Evolutionary conservation across 2,113 vertebrate genomes (phyloP).

Genomic region (Gobio gobio): DNA sequence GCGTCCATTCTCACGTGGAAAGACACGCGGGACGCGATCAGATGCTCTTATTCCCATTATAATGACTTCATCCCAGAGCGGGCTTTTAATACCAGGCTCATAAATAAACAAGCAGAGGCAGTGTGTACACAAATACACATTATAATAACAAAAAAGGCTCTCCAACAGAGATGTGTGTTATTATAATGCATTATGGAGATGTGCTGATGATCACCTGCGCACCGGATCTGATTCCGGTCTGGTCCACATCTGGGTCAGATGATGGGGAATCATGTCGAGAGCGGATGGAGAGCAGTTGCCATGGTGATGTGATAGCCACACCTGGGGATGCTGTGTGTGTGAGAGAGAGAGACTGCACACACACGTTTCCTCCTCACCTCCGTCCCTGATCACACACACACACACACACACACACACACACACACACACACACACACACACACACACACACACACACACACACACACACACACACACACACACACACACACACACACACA

Average conservation of each 20-base stretch:
- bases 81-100: constrained; percentile 58
- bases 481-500: too few relatives aligned
- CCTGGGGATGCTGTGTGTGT: constrained; percentile 41
- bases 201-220: constrained; percentile 54
- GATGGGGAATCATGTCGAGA: constrained; percentile 17
- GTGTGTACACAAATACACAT: constrained; percentile 44
- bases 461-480: too few relatives aligned
- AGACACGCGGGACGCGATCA: constrained; percentile 48
- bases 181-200: constrained; percentile 66
- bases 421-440: too few relatives aligned
- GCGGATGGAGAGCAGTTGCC: constrained; percentile 42
- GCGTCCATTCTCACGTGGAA: background rate
- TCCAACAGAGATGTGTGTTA: too few relatives aligned
- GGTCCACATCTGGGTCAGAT: constrained; percentile 37
- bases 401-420: too few relatives aligned
- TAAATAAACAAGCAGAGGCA: constrained; percentile 64
- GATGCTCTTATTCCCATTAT: constrained; percentile 43
- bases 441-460: too few relatives aligned
- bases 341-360: background rate
- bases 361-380: background rate
- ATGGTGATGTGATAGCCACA: constrained; percentile 52
- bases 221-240: background rate
- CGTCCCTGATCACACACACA: background rate
- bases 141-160: constrained; percentile 58
- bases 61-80: constrained; percentile 61